A percentile compares a stretch with the other conserved stretches of the same genome.
These are phyloP conservation scores for Xerus inauris DNA, from an alignment of 2,113 vertebrate species.

Conservation along the genomic window DNA sequence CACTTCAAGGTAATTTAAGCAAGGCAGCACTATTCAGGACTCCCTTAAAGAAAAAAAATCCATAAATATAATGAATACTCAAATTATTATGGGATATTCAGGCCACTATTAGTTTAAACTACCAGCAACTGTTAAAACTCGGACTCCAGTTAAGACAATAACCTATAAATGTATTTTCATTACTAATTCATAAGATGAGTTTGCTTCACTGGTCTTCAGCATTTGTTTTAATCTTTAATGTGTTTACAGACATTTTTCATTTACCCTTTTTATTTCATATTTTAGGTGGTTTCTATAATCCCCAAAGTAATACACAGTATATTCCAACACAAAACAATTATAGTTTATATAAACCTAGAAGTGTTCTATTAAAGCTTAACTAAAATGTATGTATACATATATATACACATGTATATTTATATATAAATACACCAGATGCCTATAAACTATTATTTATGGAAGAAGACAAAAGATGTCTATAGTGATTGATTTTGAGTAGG, in stretches of 20 bases:
- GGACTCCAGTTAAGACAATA: conserved; percentile 45
- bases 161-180: conserved; percentile 33
- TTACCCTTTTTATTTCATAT: conserved; percentile 32
- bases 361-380: not conserved
- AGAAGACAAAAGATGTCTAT: not conserved
- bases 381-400: not conserved
- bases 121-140: conserved; percentile 60
- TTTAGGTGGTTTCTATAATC: conserved; percentile 46
- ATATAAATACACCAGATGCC: not conserved
- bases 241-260: conserved; percentile 59
- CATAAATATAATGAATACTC: conserved; percentile 47
- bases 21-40: not conserved
- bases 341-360: not conserved
- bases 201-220: conserved; percentile 2
- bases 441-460: conserved; percentile 30
- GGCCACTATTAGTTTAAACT: conserved; percentile 59
- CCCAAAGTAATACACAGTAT: not conserved
- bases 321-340: conserved; percentile 45
- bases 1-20: conserved; percentile 19
- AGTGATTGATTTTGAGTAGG: conserved; percentile 9
- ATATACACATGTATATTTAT: not conserved
- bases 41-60: conserved; percentile 63
- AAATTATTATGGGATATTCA: conserved; percentile 11
- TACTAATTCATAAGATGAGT: conserved; percentile 48
- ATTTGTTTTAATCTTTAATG: conserved; percentile 45